These are phyloP conservation scores for Notodonta dromedarius DNA, from an alignment of 2,888 invertebrate genomes.

Conservation along the genomic window DNA sequence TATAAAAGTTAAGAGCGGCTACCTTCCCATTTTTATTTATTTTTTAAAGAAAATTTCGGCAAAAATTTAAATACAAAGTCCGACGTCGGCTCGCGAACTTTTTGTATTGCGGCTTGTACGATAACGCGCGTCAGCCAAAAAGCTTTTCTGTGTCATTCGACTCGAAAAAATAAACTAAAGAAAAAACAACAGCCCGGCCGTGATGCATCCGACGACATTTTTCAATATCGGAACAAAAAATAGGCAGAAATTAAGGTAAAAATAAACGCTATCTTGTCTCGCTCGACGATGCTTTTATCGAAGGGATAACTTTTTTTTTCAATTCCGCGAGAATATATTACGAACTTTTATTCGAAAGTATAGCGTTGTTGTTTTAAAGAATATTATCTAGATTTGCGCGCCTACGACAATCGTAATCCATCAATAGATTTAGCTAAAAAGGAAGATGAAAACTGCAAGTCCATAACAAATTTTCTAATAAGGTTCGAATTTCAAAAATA, in stretches of 20 bases:
- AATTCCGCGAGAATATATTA: slow-evolving; percentile 13
- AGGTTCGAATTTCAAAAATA: slow-evolving; percentile 68
- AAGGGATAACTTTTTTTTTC: slow-evolving; percentile 16
- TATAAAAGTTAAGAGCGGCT: background rate
- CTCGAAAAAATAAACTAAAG: slow-evolving; percentile 55
- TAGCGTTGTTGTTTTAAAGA: too few species aligned
- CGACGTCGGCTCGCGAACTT: slow-evolving; percentile 45
- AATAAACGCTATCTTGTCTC: slow-evolving; percentile 41
- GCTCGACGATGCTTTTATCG: slow-evolving; percentile 35
- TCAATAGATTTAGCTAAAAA: slow-evolving; percentile 12
- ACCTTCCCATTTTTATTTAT: background rate
- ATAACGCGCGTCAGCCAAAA: slow-evolving; percentile 78
- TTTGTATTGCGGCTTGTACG: slow-evolving; percentile 60
- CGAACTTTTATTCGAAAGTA: background rate
- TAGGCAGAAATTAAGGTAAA: slow-evolving; percentile 48
- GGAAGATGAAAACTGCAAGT: slow-evolving; percentile 30
- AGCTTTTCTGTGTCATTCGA: slow-evolving; percentile 80
- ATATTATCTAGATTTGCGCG: background rate
- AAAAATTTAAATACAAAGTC: slow-evolving; percentile 71
- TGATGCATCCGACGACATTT: slow-evolving; percentile 74
- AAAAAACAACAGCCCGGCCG: slow-evolving; percentile 55
- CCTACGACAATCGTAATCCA: too few species aligned
- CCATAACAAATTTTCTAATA: slow-evolving; percentile 47
- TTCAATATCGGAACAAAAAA: slow-evolving; percentile 66
- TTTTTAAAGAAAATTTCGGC: slow-evolving; percentile 20